Base-by-base conservation (phyloP, 2,113 vertebrate genomes). In the Scophthalmus maximus region DNA sequence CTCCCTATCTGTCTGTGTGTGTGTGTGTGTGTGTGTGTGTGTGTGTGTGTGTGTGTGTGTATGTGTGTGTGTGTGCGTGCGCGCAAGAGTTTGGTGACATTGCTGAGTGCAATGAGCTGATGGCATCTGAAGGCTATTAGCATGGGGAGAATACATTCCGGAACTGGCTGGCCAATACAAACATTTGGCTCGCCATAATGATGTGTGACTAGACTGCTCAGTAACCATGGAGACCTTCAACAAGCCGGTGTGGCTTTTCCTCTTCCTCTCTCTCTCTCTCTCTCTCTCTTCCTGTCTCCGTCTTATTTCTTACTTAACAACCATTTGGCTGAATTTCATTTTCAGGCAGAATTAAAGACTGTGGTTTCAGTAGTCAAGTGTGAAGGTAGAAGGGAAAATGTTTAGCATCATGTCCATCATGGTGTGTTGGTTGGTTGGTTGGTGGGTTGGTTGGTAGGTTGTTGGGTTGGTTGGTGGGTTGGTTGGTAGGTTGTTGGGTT, bases 51-150 rank as follows among this genome's bases (percentile, higher is more conserved):
- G 67, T 73, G 70, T 58, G n/a, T 71, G 73, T 15, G 18, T 0
- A n/a, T 67, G 53, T 46, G 61, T 47, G 32, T 67, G 75, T 52
- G 78, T 34, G 50, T 72, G 56, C 69, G 67, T 73, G 70, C 55
- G n/a, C 68, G 73, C 12, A 15, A 0, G 40, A 20, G 68, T 65
- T 76, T 70, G 84, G 87, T 89, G 85, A 93, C 86, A 86, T 82
- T 86, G 86, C 87, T 87, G 81, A 86, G 91, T 18, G 81, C 90
- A 89, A 81, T 87, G 89, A 93, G 86, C 85, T 84, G 87, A 87
- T 91, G 89, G 88, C 89, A 87, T 92, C 86, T 87, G 85, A 90
- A 91, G 90, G 89, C 91, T 87, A 90, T 93, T 94, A 92, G 88
- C 91, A 89, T 89, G 86, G 87, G 82, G 86, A 90, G 89, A 87